Percentiles rank a stretch among this genome's conserved stretches.
Conservation (phyloP, 2,797 vertebrate species). For the Poeciliopsis turneri region DNA sequence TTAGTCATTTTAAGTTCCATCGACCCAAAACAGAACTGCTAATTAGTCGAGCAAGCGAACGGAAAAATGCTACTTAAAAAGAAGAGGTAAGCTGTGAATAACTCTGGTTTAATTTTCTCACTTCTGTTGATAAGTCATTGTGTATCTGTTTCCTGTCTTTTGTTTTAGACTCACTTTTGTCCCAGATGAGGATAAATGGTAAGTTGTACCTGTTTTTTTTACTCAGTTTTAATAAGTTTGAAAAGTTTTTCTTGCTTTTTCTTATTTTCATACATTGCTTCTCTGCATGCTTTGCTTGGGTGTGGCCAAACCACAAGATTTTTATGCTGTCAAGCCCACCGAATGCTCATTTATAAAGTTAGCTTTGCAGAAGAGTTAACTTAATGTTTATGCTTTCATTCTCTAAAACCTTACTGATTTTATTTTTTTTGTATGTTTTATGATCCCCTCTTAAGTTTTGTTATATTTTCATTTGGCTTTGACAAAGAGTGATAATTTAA, state of each 20-base stretch:
- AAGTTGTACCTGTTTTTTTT: constrained; percentile 45
- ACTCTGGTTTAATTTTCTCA: background rate
- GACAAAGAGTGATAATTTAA: constrained; percentile 4
- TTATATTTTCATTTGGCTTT: constrained; percentile 9
- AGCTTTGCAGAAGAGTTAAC: background rate
- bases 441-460: background rate
- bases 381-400: background rate
- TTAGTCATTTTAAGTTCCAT: constrained; percentile 71
- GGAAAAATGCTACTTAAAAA: constrained; percentile 77
- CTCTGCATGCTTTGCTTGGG: constrained; percentile 25
- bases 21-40: constrained; percentile 74
- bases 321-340: constrained; percentile 7
- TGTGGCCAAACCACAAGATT: constrained; percentile 44
- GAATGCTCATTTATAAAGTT: background rate
- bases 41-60: constrained; percentile 59
- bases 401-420: background rate
- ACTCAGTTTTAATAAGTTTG: background rate
- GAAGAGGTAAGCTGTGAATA: constrained; percentile 61
- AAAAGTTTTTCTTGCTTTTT: background rate
- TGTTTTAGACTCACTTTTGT: constrained; percentile 76
- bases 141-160: constrained; percentile 33
- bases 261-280: constrained; percentile 11
- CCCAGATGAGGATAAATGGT: constrained; percentile 84
- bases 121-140: constrained; percentile 10
- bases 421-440: background rate